These are phyloP conservation scores for Sebastes hubbsi DNA, from an alignment of 2,797 vertebrate genomes.

Conservation along the genomic window DNA sequence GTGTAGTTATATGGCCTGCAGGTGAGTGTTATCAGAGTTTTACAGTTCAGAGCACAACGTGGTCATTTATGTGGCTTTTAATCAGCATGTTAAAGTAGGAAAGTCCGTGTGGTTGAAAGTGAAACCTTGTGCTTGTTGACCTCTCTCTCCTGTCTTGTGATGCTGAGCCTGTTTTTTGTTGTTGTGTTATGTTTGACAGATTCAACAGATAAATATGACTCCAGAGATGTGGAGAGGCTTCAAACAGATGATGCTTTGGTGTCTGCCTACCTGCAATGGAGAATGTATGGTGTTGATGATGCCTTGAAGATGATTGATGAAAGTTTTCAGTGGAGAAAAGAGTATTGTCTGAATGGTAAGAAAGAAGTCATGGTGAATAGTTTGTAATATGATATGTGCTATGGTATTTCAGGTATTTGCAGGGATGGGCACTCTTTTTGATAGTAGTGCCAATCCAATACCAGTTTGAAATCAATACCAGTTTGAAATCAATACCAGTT, in stretches of 20 bases:
- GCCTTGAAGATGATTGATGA: slow-evolving; percentile 97
- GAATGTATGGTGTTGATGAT: slow-evolving; percentile 87
- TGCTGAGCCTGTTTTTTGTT: neutral
- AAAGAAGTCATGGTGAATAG: slow-evolving; percentile 19
- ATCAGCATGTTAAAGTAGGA: neutral
- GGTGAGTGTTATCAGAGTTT: neutral
- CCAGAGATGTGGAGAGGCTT: slow-evolving; percentile 92
- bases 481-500: neutral
- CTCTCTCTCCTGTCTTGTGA: slow-evolving; percentile 15
- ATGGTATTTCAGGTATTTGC: neutral
- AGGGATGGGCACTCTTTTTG: neutral
- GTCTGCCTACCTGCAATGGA: slow-evolving; percentile 90
- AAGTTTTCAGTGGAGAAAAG: slow-evolving; percentile 96
- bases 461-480: neutral
- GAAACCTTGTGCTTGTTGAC: neutral
- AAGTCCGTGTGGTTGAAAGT: neutral
- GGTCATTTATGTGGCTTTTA: neutral
- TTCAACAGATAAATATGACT: slow-evolving; percentile 90
- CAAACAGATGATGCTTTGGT: slow-evolving; percentile 88
- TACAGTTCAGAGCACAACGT: neutral
- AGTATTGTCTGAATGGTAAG: slow-evolving; percentile 91
- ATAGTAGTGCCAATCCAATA: neutral
- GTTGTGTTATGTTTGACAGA: slow-evolving; percentile 74
- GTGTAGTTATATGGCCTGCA: neutral
- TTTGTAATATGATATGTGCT: neutral